phyloP scores from a whole-genome alignment of 2,797 vertebrate species.

The Acipenser ruthenus region DNA sequence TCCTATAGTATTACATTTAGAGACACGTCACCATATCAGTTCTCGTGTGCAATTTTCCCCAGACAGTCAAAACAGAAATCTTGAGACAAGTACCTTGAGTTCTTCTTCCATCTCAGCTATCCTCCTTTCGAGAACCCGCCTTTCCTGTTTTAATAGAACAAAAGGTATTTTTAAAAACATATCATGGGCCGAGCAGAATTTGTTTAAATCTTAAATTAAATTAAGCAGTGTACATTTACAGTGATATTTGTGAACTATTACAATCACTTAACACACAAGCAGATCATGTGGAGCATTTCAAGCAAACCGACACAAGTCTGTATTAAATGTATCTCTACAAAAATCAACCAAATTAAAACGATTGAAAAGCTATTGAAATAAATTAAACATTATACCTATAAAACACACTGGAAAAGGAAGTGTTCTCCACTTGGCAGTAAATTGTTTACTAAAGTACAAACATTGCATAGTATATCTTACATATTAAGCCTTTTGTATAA shows the following conservation, averaged over 20 bases:
- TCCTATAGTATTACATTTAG: too few species aligned
- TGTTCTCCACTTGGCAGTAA: too few species aligned
- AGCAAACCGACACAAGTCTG: constrained; percentile 12
- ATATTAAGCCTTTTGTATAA: too few species aligned
- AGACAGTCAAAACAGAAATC: neutral
- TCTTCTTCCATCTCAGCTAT: constrained; percentile 99
- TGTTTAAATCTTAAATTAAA: neutral
- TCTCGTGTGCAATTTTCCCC: too few species aligned
- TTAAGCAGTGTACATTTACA: neutral
- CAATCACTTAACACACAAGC: neutral
- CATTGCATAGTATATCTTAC: too few species aligned
- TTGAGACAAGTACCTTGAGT: constrained; percentile 78
- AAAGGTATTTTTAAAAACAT: neutral
- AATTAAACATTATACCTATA: too few species aligned
- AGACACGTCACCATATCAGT: too few species aligned
- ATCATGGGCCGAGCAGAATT: neutral
- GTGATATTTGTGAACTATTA: neutral
- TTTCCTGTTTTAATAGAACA: constrained; percentile 64
- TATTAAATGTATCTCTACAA: too few species aligned
- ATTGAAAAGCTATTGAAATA: too few species aligned
- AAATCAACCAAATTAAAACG: too few species aligned
- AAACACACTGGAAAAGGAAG: too few species aligned
- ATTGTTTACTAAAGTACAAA: too few species aligned
- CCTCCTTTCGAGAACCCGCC: constrained; percentile 98
- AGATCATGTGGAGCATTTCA: constrained; percentile 10